Conservation (phyloP, 2,797 vertebrate species). For the Antennarius maculatus region DNA sequence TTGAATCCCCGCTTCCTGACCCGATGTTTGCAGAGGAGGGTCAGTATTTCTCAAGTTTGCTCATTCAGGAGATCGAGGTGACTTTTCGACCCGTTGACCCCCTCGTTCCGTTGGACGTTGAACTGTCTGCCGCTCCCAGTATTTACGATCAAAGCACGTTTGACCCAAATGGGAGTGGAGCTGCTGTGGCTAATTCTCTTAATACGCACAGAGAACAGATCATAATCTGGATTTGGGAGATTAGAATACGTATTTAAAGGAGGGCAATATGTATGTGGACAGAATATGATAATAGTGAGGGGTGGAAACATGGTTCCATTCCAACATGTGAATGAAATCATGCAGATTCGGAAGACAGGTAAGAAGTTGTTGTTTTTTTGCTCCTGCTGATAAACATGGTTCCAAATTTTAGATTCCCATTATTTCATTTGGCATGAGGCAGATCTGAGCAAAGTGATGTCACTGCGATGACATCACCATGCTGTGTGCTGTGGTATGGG, state of each 20-base stretch:
- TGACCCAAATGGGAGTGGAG: constrained; percentile 1
- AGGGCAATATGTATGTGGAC: too few relatives aligned
- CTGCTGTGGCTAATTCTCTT: constrained; percentile 18
- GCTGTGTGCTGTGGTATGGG: too few relatives aligned
- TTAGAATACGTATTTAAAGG: neutral
- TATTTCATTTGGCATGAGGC: too few relatives aligned
- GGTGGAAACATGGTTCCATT: too few relatives aligned
- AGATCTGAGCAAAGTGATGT: too few relatives aligned
- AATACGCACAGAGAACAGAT: constrained; percentile 15
- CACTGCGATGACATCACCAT: too few relatives aligned
- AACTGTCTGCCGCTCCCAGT: constrained; percentile 23
- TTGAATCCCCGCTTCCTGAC: constrained; percentile 12
- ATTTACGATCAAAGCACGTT: constrained; percentile 52
- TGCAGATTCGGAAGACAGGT: too few relatives aligned
- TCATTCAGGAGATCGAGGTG: constrained; percentile 27
- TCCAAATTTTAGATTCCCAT: too few relatives aligned
- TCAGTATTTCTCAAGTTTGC: constrained; percentile 36
- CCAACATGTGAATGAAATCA: too few relatives aligned
- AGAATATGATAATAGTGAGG: too few relatives aligned
- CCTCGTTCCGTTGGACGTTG: neutral
- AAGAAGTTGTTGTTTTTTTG: too few relatives aligned
- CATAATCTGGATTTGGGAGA: constrained; percentile 3
- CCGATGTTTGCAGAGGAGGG: constrained; percentile 13
- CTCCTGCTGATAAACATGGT: too few relatives aligned
- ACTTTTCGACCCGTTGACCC: constrained; percentile 20